Base-by-base conservation (phyloP, 30 jellyfish, hydroid and myxozoan genomes). In the Cassiopea andromeda region DNA sequence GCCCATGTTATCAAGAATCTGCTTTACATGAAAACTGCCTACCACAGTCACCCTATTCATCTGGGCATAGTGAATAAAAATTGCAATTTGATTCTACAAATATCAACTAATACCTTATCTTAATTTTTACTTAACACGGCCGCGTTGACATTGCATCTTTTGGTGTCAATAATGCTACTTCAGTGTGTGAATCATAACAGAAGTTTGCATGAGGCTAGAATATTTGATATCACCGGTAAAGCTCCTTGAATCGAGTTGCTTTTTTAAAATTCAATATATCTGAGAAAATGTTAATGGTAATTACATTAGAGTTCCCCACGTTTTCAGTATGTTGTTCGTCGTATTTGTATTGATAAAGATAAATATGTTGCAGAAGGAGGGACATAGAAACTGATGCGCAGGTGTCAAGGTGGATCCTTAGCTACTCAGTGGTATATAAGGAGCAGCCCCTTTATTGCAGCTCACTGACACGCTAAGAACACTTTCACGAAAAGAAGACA, bases 361-460 rank as follows among this genome's bases (percentile, higher is more conserved):
- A 16, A 27, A 48, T 78, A 78, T 57, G 61, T 57, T 47, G 9
- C 49, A 5, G 8, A 49, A 48, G 88, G 75, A 4, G 18, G 46
- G 83, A 44, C 70, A 43, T 6, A 15, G 83, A 50, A 46, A 19
- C 13, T 10, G 64, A 54, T 54, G 7, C 6, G 67, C 83, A 75
- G 83, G 38, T 75, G 83, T 13, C 38, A 75, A 45, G 83, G 83
- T 44, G 69, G 83, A 44, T 0, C 83, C 43, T 16, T 17, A 16
- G 0, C 1, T 72, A 17, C 54, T 0, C 12, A 45, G 15, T 0
- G 43, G 38, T 64, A 64, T 64, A 64, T 0, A 64, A 64, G 43
- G 73, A 16, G 2, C 73, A 9, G 0, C 43, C 43, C 15, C 6
- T 13, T 2, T 0, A 9, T 64, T 16, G 0, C 27, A 0, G 1